These are phyloP conservation scores for Lasioglossum lativentre DNA, from an alignment of 2,888 invertebrate genomes.

Conservation along the genomic window DNA sequence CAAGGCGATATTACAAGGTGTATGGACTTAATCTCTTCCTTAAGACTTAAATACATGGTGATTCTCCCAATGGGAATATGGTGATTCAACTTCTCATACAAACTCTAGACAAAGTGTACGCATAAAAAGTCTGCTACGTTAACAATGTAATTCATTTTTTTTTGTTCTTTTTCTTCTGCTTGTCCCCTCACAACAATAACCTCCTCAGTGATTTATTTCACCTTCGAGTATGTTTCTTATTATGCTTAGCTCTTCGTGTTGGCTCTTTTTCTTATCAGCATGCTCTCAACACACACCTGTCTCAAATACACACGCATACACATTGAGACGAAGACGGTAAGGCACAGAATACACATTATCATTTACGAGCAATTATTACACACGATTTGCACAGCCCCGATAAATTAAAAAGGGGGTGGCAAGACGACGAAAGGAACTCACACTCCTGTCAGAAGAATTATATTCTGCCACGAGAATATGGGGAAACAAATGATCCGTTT, in stretches of 20 bases:
- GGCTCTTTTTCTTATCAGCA: slow-evolving; percentile 23
- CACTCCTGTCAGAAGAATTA: slow-evolving; percentile 16
- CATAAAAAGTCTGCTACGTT: not conserved
- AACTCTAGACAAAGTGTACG: not conserved
- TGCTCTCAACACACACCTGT: slow-evolving; percentile 34
- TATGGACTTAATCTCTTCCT: not conserved
- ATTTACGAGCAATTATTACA: slow-evolving; percentile 58
- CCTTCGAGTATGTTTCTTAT: slow-evolving; percentile 26
- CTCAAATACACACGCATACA: slow-evolving; percentile 33
- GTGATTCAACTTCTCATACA: not conserved
- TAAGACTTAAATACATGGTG: slow-evolving; percentile 9
- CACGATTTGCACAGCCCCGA: slow-evolving; percentile 67
- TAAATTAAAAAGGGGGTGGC: slow-evolving; percentile 60
- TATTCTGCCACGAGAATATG: not conserved
- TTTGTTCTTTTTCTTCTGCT: not conserved
- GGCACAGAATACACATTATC: slow-evolving; percentile 73
- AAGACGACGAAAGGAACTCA: slow-evolving; percentile 65
- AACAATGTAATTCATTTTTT: slow-evolving; percentile 20
- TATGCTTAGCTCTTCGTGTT: slow-evolving; percentile 39
- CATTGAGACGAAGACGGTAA: slow-evolving; percentile 64
- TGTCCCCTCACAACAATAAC: not conserved
- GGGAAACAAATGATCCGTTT: not conserved
- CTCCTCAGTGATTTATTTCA: slow-evolving; percentile 25
- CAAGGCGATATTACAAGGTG: slow-evolving; percentile 2
- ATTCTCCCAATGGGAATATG: not conserved